A percentile compares a stretch with the other conserved stretches of the same genome.
Evolutionary conservation across 2,797 vertebrate genomes (phyloP).

Genomic region (Chiroxiphia lanceolata): DNA sequence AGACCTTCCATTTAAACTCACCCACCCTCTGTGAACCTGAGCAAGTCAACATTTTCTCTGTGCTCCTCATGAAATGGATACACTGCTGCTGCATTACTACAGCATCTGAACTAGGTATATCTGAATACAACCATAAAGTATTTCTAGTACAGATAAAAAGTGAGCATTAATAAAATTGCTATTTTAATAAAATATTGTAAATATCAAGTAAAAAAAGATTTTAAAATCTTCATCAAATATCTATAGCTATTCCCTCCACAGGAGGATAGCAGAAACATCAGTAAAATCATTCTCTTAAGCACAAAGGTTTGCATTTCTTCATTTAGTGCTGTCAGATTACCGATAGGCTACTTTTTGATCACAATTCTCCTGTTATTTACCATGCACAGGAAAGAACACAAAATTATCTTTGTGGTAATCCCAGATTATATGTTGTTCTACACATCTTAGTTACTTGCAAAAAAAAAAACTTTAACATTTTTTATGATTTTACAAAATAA

Average conservation of each 20-base stretch:
- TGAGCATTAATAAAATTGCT: neutral
- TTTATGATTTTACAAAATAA: neutral
- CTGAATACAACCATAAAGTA: neutral
- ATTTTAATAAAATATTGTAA: neutral
- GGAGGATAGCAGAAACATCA: neutral
- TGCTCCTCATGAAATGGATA: neutral
- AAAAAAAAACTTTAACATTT: neutral
- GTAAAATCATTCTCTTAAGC: neutral
- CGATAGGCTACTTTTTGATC: neutral
- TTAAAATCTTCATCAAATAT: neutral
- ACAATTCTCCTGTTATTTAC: neutral
- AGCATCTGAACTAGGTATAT: neutral
- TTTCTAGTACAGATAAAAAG: neutral
- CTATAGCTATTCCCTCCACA: neutral
- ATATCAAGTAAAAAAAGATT: neutral
- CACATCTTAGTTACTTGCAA: neutral
- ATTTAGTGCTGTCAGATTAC: slow-evolving; percentile 7
- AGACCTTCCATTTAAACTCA: neutral
- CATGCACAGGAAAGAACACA: neutral
- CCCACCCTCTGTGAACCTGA: neutral
- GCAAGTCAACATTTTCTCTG: neutral
- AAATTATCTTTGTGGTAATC: neutral
- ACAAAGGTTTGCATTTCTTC: neutral
- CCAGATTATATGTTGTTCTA: neutral
- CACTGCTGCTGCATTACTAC: neutral